phyloP scores from a whole-genome alignment of 2,113 vertebrate species.

The Sebastes schlegelii region DNA sequence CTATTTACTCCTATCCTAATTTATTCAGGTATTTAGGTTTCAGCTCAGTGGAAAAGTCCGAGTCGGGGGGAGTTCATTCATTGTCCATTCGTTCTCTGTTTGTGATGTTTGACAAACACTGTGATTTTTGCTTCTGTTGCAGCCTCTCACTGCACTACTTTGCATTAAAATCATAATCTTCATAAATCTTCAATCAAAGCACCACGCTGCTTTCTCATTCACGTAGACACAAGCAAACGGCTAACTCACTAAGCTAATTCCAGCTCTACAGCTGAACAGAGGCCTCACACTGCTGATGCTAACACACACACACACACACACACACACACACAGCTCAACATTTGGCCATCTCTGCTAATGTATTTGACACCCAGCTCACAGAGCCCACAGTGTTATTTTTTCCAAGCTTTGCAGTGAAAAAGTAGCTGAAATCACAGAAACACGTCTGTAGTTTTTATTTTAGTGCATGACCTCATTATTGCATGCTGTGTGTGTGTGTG shows the following conservation, averaged over 20 bases:
- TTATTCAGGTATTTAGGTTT: conserved; percentile 9
- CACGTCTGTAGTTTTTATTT: conserved; percentile 54
- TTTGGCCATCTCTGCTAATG: conserved; percentile 38
- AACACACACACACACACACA: conserved; percentile 60
- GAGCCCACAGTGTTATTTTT: conserved; percentile 10
- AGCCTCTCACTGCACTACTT: conserved; percentile 23
- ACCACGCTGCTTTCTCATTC: conserved; percentile 20
- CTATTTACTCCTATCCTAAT: not conserved
- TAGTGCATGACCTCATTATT: conserved; percentile 86
- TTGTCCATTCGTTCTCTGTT: not conserved
- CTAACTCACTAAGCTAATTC: conserved; percentile 45
- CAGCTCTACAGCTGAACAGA: conserved; percentile 1
- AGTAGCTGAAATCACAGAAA: conserved; percentile 33
- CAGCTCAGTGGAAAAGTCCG: not conserved
- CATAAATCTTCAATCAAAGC: not conserved
- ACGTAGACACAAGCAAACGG: conserved; percentile 7
- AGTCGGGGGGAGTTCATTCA: conserved; percentile 3
- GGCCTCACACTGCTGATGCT: conserved; percentile 58
- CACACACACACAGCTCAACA: conserved; percentile 41
- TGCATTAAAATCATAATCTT: conserved; percentile 36
- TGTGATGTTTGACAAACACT: not conserved
- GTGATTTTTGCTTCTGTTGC: not conserved
- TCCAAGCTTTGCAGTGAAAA: conserved; percentile 13
- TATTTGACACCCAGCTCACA: conserved; percentile 45
- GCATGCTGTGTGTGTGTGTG: conserved; percentile 81